Percentiles rank a stretch among this genome's conserved stretches.
Conservation (phyloP, 2,113 vertebrate genomes). For the Phalacrocorax brasilianus region DNA sequence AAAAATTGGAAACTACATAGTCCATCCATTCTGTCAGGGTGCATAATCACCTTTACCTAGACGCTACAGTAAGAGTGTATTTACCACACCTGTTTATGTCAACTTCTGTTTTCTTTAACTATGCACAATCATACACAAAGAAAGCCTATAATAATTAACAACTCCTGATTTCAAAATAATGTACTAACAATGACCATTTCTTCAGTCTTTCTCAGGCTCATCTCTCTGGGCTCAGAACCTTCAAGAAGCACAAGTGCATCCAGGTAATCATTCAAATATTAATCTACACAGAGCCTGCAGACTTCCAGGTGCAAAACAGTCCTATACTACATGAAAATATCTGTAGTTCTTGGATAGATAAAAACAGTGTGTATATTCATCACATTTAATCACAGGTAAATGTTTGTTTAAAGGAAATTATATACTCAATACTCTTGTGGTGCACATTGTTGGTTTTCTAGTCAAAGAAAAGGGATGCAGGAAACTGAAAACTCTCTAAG, state of each 20-base stretch:
- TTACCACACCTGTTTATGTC: background rate
- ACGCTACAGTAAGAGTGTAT: background rate
- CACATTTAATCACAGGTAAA: background rate
- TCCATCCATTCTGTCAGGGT: background rate
- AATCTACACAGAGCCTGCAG: background rate
- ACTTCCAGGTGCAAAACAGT: background rate
- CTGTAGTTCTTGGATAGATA: background rate
- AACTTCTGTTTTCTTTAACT: background rate
- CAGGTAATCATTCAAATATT: background rate
- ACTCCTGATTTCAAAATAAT: background rate
- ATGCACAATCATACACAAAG: background rate
- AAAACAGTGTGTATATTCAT: background rate
- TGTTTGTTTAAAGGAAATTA: background rate
- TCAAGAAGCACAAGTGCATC: background rate
- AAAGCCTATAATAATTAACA: background rate
- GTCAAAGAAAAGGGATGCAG: background rate
- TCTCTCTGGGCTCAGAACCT: background rate
- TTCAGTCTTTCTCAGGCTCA: background rate
- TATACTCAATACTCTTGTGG: background rate
- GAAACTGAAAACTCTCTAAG: background rate
- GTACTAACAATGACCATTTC: background rate
- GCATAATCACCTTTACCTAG: background rate
- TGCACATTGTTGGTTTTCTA: background rate
- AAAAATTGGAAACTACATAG: background rate
- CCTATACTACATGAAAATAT: background rate